Conservation (phyloP, 35 echinoderm and acorn worm species). For the Ophioderma brevispina region DNA sequence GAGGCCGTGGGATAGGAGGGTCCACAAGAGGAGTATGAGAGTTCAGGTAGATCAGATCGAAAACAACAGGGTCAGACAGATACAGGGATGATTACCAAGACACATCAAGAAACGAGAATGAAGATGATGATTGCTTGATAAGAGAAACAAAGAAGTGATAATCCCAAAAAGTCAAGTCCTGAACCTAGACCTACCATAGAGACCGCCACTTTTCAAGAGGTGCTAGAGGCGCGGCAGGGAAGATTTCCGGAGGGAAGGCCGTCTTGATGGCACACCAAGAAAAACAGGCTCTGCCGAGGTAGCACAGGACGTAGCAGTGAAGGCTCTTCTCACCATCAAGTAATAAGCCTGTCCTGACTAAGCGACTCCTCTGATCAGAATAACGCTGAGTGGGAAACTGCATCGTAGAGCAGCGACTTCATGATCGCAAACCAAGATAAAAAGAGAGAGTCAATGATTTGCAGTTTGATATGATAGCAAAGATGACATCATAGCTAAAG, state of each 20-base stretch:
- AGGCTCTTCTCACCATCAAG: conserved; percentile 27
- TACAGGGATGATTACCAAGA: conserved; percentile 34
- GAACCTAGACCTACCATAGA: conserved; percentile 56
- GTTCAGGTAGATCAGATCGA: conserved; percentile 21
- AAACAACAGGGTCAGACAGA: background rate
- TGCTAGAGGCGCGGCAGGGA: conserved; percentile 68
- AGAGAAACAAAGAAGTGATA: conserved; percentile 14
- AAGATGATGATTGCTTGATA: background rate
- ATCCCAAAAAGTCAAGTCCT: conserved; percentile 12
- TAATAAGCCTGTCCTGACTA: conserved; percentile 54
- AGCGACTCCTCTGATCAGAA: conserved; percentile 92
- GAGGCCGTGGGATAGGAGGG: background rate
- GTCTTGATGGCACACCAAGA: conserved; percentile 21
- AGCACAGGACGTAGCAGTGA: conserved; percentile 73
- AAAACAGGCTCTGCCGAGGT: background rate
- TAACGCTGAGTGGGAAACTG: conserved; percentile 99
- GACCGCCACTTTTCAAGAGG: conserved; percentile 88
- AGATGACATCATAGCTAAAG: background rate
- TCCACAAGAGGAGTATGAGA: background rate
- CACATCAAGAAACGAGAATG: background rate
- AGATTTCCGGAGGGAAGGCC: background rate
- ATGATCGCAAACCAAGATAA: conserved; percentile 70
- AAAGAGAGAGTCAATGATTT: conserved; percentile 24
- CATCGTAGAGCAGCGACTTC: conserved; percentile 99
- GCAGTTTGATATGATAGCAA: conserved; percentile 22